Base-by-base conservation (phyloP, 2,888 invertebrate species). In the Phalangium opilio region DNA sequence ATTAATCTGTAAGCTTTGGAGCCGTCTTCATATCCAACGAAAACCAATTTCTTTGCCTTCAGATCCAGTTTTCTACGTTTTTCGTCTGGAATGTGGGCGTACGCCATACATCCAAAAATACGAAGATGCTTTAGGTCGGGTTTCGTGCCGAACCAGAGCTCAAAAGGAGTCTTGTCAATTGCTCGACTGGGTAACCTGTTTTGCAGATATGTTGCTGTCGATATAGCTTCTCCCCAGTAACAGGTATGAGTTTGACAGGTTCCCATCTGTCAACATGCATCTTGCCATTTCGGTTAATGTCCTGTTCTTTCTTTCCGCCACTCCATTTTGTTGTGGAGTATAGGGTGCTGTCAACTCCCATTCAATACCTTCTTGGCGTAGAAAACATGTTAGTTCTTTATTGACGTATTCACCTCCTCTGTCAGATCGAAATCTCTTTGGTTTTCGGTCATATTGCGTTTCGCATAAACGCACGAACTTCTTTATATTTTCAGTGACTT, bases 201-300 rank as follows among this genome's bases (percentile, higher is more conserved):
- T 32, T 48, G 14, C 17, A 57, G 12, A 41, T 58, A 59, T 7
- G 44, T 49, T 15, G 54, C 49, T 11, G 54, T 54, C 32, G 32
- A 34, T n/a, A 52, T 42, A 18, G 55, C 55, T 35, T 59, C 53
- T 14, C 51, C 54, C 57, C 54, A 58, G 17, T 55, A 52, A 17
- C 33, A 34, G n/a, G n/a, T n/a, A n/a, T n/a, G n/a, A 34, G 18
- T 45, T 39, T 3, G 50, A 46, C 35, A 58, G 39, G 20, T 43
- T 34, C 3, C 51, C 43, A 19, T 50, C 42, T 10, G 20, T 15
- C 3, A 58, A 32, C 49, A 55, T 58, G 14, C 45, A 27, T 3
- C 54, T 32, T 1, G 51, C 49, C 27, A 44, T 46, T 36, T 58
- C 56, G 10, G 50, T 43, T n/a, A n/a, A n/a, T n/a, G n/a, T n/a